Conservation (phyloP, 2,888 invertebrate genomes). For the Harpalus rubripes region DNA sequence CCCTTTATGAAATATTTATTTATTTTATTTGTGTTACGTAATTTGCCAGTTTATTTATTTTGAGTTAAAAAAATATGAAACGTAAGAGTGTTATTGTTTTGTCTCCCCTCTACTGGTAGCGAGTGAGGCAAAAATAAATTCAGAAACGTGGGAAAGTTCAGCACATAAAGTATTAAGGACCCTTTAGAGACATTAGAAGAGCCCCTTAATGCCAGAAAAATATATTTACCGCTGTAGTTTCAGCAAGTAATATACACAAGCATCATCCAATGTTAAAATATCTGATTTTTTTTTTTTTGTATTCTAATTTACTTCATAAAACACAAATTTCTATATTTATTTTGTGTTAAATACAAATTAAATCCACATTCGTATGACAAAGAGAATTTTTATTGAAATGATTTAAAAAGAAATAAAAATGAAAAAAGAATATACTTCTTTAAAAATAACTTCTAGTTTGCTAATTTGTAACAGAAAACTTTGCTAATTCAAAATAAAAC, state of each 20-base stretch:
- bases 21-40: too few species aligned
- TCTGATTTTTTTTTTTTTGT: not conserved
- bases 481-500: not conserved
- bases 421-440: too few species aligned
- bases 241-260: not conserved
- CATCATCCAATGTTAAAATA: not conserved
- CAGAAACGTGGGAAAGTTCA: not conserved
- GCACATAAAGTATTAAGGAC: not conserved
- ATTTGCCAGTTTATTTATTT: too few species aligned
- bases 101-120: not conserved
- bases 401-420: too few species aligned
- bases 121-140: not conserved
- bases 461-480: not conserved
- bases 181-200: constrained; percentile 15
- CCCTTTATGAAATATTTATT: too few species aligned
- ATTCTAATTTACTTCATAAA: not conserved
- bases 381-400: too few species aligned
- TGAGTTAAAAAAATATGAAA: too few species aligned
- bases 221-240: constrained; percentile 30
- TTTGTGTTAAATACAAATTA: too few species aligned
- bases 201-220: constrained; percentile 19
- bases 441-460: not conserved
- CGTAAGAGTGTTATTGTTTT: not conserved
- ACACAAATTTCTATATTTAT: too few species aligned
- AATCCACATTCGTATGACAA: too few species aligned